These are phyloP conservation scores for Thunnus albacares DNA, from an alignment of 2,797 vertebrate species.

Conservation along the genomic window DNA sequence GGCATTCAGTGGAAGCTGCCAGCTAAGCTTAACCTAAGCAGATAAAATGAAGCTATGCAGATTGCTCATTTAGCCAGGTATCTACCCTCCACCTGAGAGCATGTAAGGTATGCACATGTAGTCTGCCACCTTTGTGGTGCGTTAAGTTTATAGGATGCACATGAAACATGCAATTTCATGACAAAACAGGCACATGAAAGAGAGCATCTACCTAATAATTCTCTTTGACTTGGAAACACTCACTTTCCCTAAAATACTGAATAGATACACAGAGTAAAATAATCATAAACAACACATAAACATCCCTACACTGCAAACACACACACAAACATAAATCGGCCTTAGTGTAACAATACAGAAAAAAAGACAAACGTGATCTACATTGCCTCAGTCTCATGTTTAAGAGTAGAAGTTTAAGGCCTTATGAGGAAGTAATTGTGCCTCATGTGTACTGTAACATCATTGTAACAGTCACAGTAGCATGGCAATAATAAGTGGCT, in stretches of 20 bases:
- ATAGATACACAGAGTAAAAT: neutral
- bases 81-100: neutral
- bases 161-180: neutral
- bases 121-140: neutral
- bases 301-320: neutral
- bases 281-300: neutral
- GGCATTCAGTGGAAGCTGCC: neutral
- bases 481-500: conserved; percentile 9
- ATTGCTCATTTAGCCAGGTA: too few species aligned
- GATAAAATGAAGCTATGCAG: neutral
- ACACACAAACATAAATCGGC: neutral
- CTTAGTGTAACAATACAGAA: neutral
- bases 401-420: neutral
- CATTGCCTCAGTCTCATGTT: neutral
- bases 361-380: neutral
- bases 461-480: neutral
- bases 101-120: neutral
- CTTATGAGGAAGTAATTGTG: neutral
- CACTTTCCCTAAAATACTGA: neutral
- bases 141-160: neutral
- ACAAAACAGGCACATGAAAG: neutral
- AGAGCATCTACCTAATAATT: neutral
- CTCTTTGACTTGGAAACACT: neutral
- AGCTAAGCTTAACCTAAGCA: neutral
- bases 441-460: neutral